Evolutionary conservation across 2,888 invertebrate genomes (phyloP), one percentile per base, ranked within the genome.

Genomic region (Pseudolycoriella hygida): DNA sequence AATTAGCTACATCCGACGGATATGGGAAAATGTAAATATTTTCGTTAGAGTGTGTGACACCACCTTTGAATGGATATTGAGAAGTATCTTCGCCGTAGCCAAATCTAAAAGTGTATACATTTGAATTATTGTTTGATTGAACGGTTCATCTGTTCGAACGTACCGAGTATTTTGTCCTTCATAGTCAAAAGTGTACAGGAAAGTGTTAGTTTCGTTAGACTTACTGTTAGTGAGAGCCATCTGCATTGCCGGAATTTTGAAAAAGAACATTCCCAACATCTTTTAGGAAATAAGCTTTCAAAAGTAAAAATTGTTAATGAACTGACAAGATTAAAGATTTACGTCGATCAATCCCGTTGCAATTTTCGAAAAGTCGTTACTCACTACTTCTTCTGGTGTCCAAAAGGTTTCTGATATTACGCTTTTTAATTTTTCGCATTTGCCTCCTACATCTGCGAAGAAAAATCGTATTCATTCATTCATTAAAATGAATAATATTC

Each of bases 41-140:
- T 48, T 76, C 75, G 52, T 76, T 70, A 1, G 73, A 72, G 54
- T 76, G 74, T 50, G 73, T 70, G 2, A 70, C 68, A 2, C 74
- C 69, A 3, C 67, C 68, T 47, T 65, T 57, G 46, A 69, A 69
- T 1, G 68, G 68, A 55, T 67, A 67, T 30, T 64, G 62, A 0
- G 55, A 51, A 31, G 61, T 60, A 2, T 53, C 53, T 41, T 60
- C 59, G 32, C 63, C 67, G 53, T 66, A 68, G 2, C 66, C 63
- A 54, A 67, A 66, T n/a, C 63, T 56, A 32, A 31, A 17, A 40
- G 8, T 25, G 25, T 8, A 25, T 8, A 25, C 25, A 25, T 25
- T 8, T 25, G 25, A 25, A 25, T 25, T 25, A 25, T 25, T 6
- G 8, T 4, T 25, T 5, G 34, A 34, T 8, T 17, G 19, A 41